These are phyloP conservation scores for Hybos culiciformis DNA, from an alignment of 2,888 invertebrate species.

Conservation along the genomic window DNA sequence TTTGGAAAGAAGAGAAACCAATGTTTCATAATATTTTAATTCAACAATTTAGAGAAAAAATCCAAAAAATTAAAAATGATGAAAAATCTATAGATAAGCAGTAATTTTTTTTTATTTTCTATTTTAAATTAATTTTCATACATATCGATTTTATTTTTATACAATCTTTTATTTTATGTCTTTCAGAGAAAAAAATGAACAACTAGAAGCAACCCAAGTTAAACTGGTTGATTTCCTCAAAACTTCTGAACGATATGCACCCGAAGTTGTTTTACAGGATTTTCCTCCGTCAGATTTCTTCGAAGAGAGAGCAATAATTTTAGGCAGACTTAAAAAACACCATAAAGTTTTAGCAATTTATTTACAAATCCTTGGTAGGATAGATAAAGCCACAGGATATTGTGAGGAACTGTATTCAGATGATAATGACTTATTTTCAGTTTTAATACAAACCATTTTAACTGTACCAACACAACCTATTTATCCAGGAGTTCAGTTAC, in stretches of 20 bases:
- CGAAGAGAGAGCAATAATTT: conserved; percentile 88
- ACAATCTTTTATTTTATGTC: not conserved
- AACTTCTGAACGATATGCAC: conserved; percentile 65
- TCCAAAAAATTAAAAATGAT: conserved; percentile 35
- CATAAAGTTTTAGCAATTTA: conserved; percentile 89
- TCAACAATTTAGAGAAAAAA: conserved; percentile 74
- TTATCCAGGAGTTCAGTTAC: conserved; percentile 32
- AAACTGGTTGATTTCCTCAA: conserved; percentile 67
- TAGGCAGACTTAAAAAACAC: conserved; percentile 80
- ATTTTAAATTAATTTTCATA: conserved; percentile 4
- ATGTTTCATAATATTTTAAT: conserved; percentile 84
- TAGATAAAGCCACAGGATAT: conserved; percentile 69
- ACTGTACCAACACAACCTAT: conserved; percentile 36
- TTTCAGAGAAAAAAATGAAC: conserved; percentile 15
- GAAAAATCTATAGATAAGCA: conserved; percentile 19
- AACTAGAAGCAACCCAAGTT: conserved; percentile 34
- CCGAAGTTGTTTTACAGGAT: conserved; percentile 72
- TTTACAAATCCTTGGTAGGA: conserved; percentile 73
- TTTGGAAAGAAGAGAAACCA: conserved; percentile 75
- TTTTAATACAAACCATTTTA: conserved; percentile 36
- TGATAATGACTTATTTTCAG: conserved; percentile 27
- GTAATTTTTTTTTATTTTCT: no score
- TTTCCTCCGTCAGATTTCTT: conserved; percentile 75
- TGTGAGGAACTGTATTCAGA: conserved; percentile 56
- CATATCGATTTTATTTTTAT: not conserved